phyloP scores from a whole-genome alignment of 2,888 invertebrate species.

The Anoncus sp. region DNA sequence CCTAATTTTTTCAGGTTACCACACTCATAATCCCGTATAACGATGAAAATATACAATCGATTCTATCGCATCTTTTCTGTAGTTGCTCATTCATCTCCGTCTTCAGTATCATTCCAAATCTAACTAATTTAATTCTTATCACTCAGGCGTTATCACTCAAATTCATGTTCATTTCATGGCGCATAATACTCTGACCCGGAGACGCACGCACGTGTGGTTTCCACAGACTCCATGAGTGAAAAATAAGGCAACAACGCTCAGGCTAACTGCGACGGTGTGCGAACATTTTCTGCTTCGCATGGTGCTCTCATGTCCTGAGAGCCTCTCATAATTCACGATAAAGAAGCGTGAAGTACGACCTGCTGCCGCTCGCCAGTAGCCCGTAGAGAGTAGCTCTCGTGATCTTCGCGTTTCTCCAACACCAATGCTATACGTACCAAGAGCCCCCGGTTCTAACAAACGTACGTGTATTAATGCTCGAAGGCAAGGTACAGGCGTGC shows the following conservation, averaged over 20 bases:
- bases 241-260: constrained; percentile 22
- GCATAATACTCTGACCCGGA: constrained; percentile 18
- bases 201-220: constrained; percentile 36
- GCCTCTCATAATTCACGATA: constrained; percentile 72
- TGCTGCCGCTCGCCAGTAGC: constrained; percentile 53
- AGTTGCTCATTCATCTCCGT: background rate
- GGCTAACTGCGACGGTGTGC: constrained; percentile 49
- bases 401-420: constrained; percentile 47
- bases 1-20: background rate
- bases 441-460: constrained; percentile 45
- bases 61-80: background rate
- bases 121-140: background rate
- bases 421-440: constrained; percentile 46
- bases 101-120: background rate
- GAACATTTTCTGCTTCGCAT: constrained; percentile 53
- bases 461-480: constrained; percentile 69
- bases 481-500: constrained; percentile 57
- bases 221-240: constrained; percentile 19
- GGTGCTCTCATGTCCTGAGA: constrained; percentile 52
- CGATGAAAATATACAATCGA: background rate
- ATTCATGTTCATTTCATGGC: constrained; percentile 5
- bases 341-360: constrained; percentile 67
- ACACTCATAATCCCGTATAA: background rate
- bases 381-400: constrained; percentile 50
- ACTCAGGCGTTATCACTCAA: background rate